Base-by-base conservation (phyloP, 2,888 invertebrate species). In the Aplocera efformata region DNA sequence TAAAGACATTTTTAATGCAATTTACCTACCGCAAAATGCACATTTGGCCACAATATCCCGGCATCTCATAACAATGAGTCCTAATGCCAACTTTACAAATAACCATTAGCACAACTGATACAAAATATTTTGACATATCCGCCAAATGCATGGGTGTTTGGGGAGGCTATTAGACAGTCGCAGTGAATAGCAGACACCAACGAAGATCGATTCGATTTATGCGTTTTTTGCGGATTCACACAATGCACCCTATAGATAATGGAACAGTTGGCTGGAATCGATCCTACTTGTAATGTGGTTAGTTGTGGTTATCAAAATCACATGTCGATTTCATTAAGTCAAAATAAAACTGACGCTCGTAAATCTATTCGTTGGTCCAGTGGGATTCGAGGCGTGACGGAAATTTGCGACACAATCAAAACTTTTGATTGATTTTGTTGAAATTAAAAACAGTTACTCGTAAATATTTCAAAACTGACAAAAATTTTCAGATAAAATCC, bases 151-250 rank as follows among this genome's bases (percentile, higher is more conserved):
- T 76, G 78, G 79, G 67, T 72, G 84, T 79, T 69, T 72, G 55
- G 86, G 84, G 85, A 85, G 56, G 45, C 67, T 74, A 79, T 73
- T 74, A 76, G 61, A n/a, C 22, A 22, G 22, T 7, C n/a, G 22
- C 22, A 6, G n/a, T n/a, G n/a, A n/a, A 34, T 8, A 20, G 77
- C 66, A 74, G 78, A 77, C 78, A 79, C 77, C 66, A 67, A 65
- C 68, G 74, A 81, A 84, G 85, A 85, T 88, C 80, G 86, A 84
- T 85, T 84, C 80, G 80, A 84, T 88, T 81, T 85, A 81, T 84
- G 76, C 72, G 68, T 82, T 85, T 88, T 88, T 85, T 81, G 76
- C 69, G 58, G 60, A 68, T 65, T 69, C 60, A 61, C 68, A 82
- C 83, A 85, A 85, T 74, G 60, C 78, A 66, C 71, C 71, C 73